Conservation (phyloP, 1,140 invertebrate species). For the Pygmarrhopalites habei region DNA sequence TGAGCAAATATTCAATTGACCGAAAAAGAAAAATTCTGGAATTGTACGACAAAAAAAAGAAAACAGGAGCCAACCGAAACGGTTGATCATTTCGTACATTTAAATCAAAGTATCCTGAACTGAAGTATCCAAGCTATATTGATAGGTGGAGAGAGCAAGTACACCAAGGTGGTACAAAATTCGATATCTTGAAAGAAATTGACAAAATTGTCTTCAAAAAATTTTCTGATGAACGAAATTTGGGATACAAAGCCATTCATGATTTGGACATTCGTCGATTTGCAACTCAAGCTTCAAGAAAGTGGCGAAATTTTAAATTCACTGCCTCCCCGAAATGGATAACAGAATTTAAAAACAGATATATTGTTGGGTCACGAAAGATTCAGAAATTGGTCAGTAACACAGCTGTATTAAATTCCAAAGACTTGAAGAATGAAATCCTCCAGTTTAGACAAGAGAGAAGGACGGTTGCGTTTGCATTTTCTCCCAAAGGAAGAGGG, state of each 20-base stretch:
- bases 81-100: not conserved
- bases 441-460: not conserved
- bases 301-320: not conserved
- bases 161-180: not conserved
- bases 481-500: not conserved
- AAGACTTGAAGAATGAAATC: not conserved
- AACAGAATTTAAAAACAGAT: not conserved
- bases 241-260: not conserved
- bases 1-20: too few relatives aligned
- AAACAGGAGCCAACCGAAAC: not conserved
- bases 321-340: not conserved
- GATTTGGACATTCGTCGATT: not conserved
- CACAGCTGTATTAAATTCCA: not conserved
- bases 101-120: not conserved
- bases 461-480: not conserved
- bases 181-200: not conserved
- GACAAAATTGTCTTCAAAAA: slow-evolving; percentile 1
- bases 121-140: not conserved
- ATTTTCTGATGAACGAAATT: not conserved
- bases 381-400: not conserved
- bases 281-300: not conserved
- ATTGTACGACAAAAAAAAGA: too few relatives aligned
- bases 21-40: too few relatives aligned
- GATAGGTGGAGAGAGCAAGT: not conserved
- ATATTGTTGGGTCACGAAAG: not conserved